Base-by-base conservation (phyloP, 2,113 vertebrate species). In the Columbina picui region DNA sequence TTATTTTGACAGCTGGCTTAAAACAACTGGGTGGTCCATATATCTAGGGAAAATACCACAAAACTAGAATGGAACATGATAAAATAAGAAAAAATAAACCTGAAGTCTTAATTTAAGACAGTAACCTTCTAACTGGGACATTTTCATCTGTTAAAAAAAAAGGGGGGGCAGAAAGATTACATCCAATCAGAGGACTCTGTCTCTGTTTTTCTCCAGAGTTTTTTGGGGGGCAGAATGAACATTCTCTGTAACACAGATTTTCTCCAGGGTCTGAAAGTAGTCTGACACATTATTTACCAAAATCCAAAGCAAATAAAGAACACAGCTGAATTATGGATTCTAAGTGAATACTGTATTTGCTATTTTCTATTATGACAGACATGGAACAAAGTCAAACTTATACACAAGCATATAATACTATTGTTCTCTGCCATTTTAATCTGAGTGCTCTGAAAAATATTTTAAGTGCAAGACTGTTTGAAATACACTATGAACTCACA, bases 1-100 rank as follows among this genome's bases (percentile, higher is more conserved):
- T 47, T 93, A 93, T 90, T 96, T 93, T 96, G 90, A 93, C 85
- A 96, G 82, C 50, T 88, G 70, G 47, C 50, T 91, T 93, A 74
- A 80, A 96, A 83, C 63, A 91, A 63, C 78, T 70, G 69, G 78
- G 81, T 96, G 91, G 94, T 90, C 94, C 18, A 77, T n/a, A 20
- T 32, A 74, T 32, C 10, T 30, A 56, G 52, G 25, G 65, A 55
- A 95, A 77, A 88, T 38, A 19, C 22, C 23, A 59, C 29, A 79
- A 25, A 79, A 95, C 19, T 53, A 39, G 21, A 91, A 45, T 29
- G n/a, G 38, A 86, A 90, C 3, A 16, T n/a, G 26, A 85, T 67
- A 78, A 86, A 95, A 87, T 41, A 52, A 29, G 50, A 75, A 87
- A 81, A 88, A 89, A 90, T 34, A 93, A 93, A 77, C 36, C 77